These are phyloP conservation scores for Samia ricini DNA, from an alignment of 1,140 invertebrate species.

Conservation along the genomic window DNA sequence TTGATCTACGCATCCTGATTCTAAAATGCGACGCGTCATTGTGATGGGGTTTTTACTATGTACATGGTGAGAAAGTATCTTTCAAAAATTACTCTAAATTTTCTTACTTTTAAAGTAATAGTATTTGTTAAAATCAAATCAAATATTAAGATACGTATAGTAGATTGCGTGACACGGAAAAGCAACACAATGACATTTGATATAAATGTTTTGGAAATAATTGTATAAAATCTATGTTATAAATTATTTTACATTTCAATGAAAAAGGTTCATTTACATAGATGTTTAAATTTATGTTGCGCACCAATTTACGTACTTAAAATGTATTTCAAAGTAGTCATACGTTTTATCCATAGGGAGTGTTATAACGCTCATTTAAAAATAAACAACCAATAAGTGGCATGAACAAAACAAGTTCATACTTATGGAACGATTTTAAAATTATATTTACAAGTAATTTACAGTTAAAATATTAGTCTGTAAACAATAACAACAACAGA, in stretches of 20 bases:
- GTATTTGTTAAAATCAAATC: too few relatives aligned
- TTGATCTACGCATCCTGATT: too few relatives aligned
- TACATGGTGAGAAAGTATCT: too few relatives aligned
- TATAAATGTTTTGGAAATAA: too few relatives aligned
- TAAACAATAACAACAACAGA: slow-evolving; percentile 54
- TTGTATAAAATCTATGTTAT: too few relatives aligned
- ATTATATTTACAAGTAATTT: slow-evolving; percentile 49
- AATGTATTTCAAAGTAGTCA: slow-evolving; percentile 35
- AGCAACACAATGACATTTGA: background rate
- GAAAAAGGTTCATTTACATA: slow-evolving; percentile 24
- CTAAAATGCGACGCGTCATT: too few relatives aligned
- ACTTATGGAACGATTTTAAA: slow-evolving; percentile 34
- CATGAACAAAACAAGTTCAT: background rate
- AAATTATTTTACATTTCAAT: too few relatives aligned
- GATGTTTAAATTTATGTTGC: slow-evolving; percentile 39
- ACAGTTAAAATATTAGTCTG: slow-evolving; percentile 59
- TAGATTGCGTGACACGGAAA: background rate
- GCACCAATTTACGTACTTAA: slow-evolving; percentile 29
- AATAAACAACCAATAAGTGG: background rate
- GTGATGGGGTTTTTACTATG: too few relatives aligned
- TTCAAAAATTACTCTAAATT: too few relatives aligned
- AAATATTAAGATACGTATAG: too few relatives aligned
- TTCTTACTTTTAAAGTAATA: too few relatives aligned
- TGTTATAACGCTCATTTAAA: background rate
- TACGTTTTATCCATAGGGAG: background rate